Base-by-base conservation (phyloP, 2,113 vertebrate genomes). In the Lathamus discolor region DNA sequence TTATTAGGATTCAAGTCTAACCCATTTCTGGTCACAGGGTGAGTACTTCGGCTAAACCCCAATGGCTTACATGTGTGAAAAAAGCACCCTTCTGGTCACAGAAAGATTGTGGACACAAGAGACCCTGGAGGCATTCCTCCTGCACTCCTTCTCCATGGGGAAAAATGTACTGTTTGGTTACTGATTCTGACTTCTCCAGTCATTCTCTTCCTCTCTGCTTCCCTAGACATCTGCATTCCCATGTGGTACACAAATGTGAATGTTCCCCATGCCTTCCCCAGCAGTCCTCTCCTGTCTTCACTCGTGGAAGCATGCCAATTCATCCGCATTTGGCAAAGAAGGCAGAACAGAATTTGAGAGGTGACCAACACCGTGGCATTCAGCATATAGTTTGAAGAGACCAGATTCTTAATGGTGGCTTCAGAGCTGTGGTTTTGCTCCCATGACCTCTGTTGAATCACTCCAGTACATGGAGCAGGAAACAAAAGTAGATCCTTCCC, bases 211-310 rank as follows among this genome's bases (percentile, higher is more conserved):
- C 44, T 67, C 90, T 81, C 9, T n/a, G 48, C 52, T 90, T 96
- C 23, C 4, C 69, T 64, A 88, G 83, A 37, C 88, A 62, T 96
- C 80, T 35, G 85, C 35, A 44, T 86, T 95, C 80, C 88, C 92
- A 95, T 95, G 91, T 96, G 96, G 90, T 39, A 67, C 73, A 73
- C 93, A 97, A 95, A 95, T 96, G 88, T 96, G 69, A 43, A 7
- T 25, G 33, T 39, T 90, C 77, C 52, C 83, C 88, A 11, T 0
- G 35, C 86, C 48, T 87, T 92, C 73, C 69, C 66, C 74, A 39
- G 72, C 63, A 46, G 75, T 44, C 29, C 59, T 92, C 83, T 86
- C 62, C 86, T 91, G 51, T 41, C 80, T 95, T 51, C 39, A 28
- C 49, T 70, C 48, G 2, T 75, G 86, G 92, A 78, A 84, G 4